Base-by-base conservation (phyloP, 2,888 invertebrate genomes). In the Chymomyza fuscimana region DNA sequence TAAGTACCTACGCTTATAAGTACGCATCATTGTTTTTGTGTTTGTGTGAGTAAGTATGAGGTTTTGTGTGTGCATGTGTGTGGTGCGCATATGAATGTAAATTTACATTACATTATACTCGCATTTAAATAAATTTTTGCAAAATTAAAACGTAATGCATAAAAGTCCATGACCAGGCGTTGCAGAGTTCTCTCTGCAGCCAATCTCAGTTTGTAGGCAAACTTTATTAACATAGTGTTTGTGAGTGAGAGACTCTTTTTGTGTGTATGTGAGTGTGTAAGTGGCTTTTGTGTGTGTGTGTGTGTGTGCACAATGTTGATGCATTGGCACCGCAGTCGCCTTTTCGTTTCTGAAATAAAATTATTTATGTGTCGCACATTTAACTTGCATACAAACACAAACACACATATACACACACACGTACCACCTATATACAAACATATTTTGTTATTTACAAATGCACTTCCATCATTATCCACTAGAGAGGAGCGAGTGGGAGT, bases 281-380 rank as follows among this genome's bases (percentile, higher is more conserved):
- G 50, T 51, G 12, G 15, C 25, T 36, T 62, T 10, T 36, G 56
- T 51, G 25, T 25, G 4, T 29, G 56, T 54, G 56, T 54, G 62
- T 68, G 66, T 67, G 22, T 73, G 63, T 56, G 64, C 75, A 72
- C 79, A 84, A 79, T 76, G 81, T 81, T 82, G 82, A 82, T 82
- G 76, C 82, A 82, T 80, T 79, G 75, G 72, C 67, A 71, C 63
- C 61, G 10, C 56, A 52, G 22, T 7, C 25, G 12, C 51, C 63
- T 12, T 54, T 71, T 59, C 66, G 69, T 69, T 60, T 66, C 77
- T 65, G 63, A 67, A 76, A 69, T 72, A 70, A 85, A 82, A 85
- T 85, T 85, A 85, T 85, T 85, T 85, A 85, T 85, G 81, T 85
- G 80, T 86, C 82, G 87, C 77, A 82, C 80, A 86, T 83, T 86